Base-by-base conservation (phyloP, 2,113 vertebrate genomes). In the Elachura formosa region DNA sequence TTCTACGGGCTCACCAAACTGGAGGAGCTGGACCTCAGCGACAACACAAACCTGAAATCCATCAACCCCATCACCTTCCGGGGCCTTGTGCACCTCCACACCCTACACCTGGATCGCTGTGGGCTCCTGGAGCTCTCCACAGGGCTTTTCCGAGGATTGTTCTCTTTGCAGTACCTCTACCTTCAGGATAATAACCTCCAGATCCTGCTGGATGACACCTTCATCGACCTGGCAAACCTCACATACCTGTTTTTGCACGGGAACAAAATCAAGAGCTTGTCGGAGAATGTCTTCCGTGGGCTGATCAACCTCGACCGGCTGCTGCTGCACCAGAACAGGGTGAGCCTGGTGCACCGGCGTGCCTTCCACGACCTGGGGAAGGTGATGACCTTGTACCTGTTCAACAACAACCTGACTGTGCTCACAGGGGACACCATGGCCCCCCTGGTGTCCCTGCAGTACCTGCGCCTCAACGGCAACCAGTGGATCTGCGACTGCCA, bases 401-500 rank as follows among this genome's bases (percentile, higher is more conserved):
- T 99, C 73, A 99, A 98, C 96, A 99, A 99, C 97, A 99, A 99
- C 96, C 98, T 99, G 89, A 99, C 99, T 0, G 98, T 98, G 56
- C 96, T 99, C 61, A 98, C 98, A 0, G 98, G 98, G 1, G 99
- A 99, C 94, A 99, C 98, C 38, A 99, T 99, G 98, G 97, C 98
- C 15, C 98, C 99, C 0, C 95, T 99, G 84, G 97, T 97, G 41
- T 98, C 98, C 31, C 98, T 99, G 31, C 99, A 99, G 94, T 99
- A 99, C 90, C 97, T 99, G 49, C 98, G 99, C 73, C 98, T 99
- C 72, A 99, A 99, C 0, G 99, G 98, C 51, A 99, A 99, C 98
- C 99, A 99, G 84, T 99, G 99, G 99, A 98, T 99, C 89, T 99
- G 99, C 6, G 99, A 99, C 96, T 99, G 99, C 95, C 98, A 99